phyloP scores from a whole-genome alignment of 1,140 invertebrate species.

The Cotesia typhae region DNA sequence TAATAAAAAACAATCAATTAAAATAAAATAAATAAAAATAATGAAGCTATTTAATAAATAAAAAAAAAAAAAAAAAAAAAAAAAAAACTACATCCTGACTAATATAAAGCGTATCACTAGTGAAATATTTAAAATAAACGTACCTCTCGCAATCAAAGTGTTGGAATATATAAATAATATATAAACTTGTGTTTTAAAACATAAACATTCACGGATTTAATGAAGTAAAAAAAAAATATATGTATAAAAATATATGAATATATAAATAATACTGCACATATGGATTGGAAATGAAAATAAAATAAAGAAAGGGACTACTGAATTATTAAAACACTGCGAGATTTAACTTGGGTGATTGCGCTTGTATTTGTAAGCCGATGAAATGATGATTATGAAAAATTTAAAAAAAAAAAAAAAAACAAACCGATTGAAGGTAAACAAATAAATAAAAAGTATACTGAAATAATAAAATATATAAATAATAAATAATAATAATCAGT shows the following conservation, averaged over 20 bases:
- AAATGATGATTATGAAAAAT: background rate
- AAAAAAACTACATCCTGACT: slow-evolving; percentile 24
- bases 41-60: too few species aligned
- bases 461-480: too few species aligned
- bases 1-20: background rate
- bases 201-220: background rate
- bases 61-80: slow-evolving; percentile 11
- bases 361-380: background rate
- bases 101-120: slow-evolving; percentile 25
- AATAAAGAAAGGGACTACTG: background rate
- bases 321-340: background rate
- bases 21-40: too few species aligned
- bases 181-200: background rate
- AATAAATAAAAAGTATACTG: too few species aligned
- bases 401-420: too few species aligned
- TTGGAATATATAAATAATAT: background rate
- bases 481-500: too few species aligned
- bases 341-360: slow-evolving; percentile 22
- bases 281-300: too few species aligned
- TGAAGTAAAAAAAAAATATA: background rate
- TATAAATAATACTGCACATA: too few species aligned
- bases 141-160: slow-evolving; percentile 31
- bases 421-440: too few species aligned
- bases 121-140: slow-evolving; percentile 6
- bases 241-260: too few species aligned